phyloP scores from a whole-genome alignment of 2,888 invertebrate genomes.

The Abrostola tripartita region DNA sequence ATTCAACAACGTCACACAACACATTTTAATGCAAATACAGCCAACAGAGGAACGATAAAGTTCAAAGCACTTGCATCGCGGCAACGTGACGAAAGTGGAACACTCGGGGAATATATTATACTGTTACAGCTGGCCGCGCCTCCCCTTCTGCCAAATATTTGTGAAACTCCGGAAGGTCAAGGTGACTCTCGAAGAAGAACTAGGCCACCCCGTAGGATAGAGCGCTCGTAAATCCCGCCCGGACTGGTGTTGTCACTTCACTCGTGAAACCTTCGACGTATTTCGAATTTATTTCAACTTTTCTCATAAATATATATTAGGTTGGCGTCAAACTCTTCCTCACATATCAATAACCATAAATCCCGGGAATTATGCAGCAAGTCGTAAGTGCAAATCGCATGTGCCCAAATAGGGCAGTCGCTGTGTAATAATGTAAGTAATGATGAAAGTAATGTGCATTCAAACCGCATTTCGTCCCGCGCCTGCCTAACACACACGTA shows the following conservation, averaged over 20 bases:
- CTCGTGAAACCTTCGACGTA: conserved; percentile 47
- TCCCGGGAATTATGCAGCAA: conserved; percentile 47
- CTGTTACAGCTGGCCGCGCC: conserved; percentile 43
- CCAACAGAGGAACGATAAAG: conserved; percentile 17
- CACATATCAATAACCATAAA: conserved; percentile 54
- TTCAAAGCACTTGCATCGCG: conserved; percentile 43
- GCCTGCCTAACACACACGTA: conserved; percentile 26
- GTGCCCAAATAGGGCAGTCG: conserved; percentile 50
- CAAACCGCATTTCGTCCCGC: conserved; percentile 61
- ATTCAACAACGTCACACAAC: conserved; percentile 27
- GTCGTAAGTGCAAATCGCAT: conserved; percentile 52
- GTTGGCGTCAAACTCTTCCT: conserved; percentile 35
- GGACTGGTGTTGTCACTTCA: conserved; percentile 44
- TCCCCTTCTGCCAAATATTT: conserved; percentile 54
- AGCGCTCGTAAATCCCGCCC: conserved; percentile 38
- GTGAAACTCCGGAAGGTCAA: conserved; percentile 49
- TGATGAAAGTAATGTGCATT: conserved; percentile 66
- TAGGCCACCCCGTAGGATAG: conserved; percentile 40
- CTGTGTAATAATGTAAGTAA: conserved; percentile 61
- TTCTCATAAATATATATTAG: conserved; percentile 50
- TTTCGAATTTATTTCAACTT: conserved; percentile 44
- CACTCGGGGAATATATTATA: conserved; percentile 48
- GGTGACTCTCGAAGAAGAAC: conserved; percentile 34
- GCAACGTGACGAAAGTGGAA: conserved; percentile 43
- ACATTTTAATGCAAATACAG: conserved; percentile 26